Conservation (phyloP, 2,113 vertebrate genomes). For the Cyanoliseus patagonus region DNA sequence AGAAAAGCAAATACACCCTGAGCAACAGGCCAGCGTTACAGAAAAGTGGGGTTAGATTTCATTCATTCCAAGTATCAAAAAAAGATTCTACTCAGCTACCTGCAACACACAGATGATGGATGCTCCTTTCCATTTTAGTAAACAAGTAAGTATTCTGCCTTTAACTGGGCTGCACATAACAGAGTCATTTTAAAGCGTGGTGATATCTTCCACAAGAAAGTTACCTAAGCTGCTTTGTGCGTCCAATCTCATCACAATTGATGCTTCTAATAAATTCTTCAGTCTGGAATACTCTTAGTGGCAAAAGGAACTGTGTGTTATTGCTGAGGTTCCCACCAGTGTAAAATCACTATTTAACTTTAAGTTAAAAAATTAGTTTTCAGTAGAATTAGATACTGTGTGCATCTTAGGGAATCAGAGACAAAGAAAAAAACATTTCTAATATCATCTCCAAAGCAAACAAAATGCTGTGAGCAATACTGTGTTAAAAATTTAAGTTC, state of each 20-base stretch:
- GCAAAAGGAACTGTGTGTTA: background rate
- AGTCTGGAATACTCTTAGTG: background rate
- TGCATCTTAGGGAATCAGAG: conserved; percentile 29
- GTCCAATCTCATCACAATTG: background rate
- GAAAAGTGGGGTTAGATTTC: background rate
- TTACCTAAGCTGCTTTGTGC: background rate
- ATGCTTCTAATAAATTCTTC: background rate
- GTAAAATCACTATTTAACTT: conserved; percentile 36
- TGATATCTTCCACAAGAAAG: background rate
- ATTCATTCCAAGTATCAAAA: background rate
- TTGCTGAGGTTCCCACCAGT: background rate
- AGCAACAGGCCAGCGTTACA: background rate
- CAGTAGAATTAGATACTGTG: conserved; percentile 36
- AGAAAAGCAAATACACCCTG: background rate
- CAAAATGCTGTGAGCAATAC: conserved; percentile 47
- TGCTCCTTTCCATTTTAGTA: background rate
- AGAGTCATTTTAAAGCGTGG: background rate
- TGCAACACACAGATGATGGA: background rate
- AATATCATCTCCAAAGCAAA: conserved; percentile 27
- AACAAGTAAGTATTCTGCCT: background rate
- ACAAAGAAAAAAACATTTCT: conserved; percentile 26
- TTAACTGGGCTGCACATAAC: background rate
- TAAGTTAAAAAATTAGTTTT: conserved; percentile 53
- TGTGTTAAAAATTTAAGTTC: conserved; percentile 62
- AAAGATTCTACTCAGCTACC: background rate